Conservation (phyloP, 1,140 invertebrate genomes). For the Drosophila ambigua region DNA sequence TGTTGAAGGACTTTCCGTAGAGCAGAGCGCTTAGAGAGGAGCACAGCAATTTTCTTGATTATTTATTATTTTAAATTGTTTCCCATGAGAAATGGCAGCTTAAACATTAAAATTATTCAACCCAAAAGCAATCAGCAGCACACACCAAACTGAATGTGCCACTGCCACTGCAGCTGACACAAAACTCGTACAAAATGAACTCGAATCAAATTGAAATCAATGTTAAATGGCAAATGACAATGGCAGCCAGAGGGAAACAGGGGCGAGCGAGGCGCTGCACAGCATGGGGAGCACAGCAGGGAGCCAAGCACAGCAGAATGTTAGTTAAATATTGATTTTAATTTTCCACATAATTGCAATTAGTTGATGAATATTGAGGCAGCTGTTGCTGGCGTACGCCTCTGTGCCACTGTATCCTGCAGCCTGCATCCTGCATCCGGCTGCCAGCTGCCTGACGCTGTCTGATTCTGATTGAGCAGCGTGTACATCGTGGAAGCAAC, state of each 20-base stretch:
- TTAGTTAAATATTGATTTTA: conserved; percentile 71
- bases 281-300: conserved; percentile 3
- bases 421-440: background rate
- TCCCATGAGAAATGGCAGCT: background rate
- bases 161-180: conserved; percentile 18
- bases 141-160: conserved; percentile 9
- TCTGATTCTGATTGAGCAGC: conserved; percentile 56
- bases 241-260: conserved; percentile 1
- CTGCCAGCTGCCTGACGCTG: conserved; percentile 13
- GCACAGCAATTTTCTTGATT: no score
- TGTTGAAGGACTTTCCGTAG: background rate
- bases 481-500: conserved; percentile 30
- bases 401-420: conserved; percentile 39
- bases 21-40: no score
- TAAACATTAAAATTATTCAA: background rate
- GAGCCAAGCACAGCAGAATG: conserved; percentile 25
- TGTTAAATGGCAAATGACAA: conserved; percentile 57
- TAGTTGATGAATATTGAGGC: conserved; percentile 63
- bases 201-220: conserved; percentile 55
- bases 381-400: conserved; percentile 36
- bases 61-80: no score
- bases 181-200: conserved; percentile 5
- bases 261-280: conserved; percentile 1
- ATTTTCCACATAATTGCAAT: conserved; percentile 77
- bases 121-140: conserved; percentile 15